Evolutionary conservation across 2,113 vertebrate species (phyloP), one percentile per base, ranked within the genome.

Genomic region (Anguilla japonica): DNA sequence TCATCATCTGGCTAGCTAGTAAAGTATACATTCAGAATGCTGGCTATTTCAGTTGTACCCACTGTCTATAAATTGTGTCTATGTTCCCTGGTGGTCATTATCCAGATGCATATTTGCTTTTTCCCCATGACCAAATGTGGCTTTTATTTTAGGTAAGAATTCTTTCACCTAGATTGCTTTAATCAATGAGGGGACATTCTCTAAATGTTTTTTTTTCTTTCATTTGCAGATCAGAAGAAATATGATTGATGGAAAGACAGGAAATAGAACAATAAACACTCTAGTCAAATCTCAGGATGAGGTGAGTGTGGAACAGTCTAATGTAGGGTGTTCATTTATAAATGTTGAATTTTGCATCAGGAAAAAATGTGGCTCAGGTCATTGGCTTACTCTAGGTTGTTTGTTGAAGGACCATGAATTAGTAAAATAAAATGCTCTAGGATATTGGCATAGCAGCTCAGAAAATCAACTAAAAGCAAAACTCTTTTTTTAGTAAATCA

Each of bases 221-320:
- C 41, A 22, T 83, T 40, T 60, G 53, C 88, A 99, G 98, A 99
- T 99, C 93, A 96, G 98, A 90, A 98, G 91, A 92, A 96, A 96
- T 94, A 99, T 99, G 98, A 99, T 99, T 82, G 97, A 99, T 88
- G 97, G 97, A 50, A 96, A 97, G 91, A 97, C 95, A 60, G 98
- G 98, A n/a, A 96, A 98, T 90, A 96, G 92, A 86, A 97, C 96
- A n/a, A 98, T 99, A 92, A 89, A 97, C 90, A 99, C 98, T 0
- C 92, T 99, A 86, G 98, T 99, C 89, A 99, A 99, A 93, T 98
- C 97, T 91, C 97, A 98, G 87, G 98, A 99, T 95, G 98, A 99
- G 97, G 98, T 99, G 94, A 95, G 94, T 75, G 20, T n/a, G 41
- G 13, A 41, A 16, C 15, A 56, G 75, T 14, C 60, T 67, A 67